These are phyloP conservation scores for Oncorhynchus keta DNA, from an alignment of 2,113 vertebrate species.

Conservation along the genomic window DNA sequence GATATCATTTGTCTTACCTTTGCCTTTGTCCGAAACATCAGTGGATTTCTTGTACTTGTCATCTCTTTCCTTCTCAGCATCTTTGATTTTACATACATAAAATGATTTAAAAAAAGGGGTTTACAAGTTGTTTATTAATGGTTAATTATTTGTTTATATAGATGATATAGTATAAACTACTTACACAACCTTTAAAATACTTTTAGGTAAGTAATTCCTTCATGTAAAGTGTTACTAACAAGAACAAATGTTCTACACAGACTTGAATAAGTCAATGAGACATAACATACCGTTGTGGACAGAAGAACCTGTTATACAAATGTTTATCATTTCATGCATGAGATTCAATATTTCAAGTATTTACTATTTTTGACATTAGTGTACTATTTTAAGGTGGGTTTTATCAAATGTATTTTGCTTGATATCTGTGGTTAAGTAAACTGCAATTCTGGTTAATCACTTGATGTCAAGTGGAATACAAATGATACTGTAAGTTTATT, in stretches of 20 bases:
- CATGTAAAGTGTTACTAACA: no score
- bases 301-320: neutral
- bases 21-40: slow-evolving; percentile 28
- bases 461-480: neutral
- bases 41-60: slow-evolving; percentile 17
- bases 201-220: no score
- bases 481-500: neutral
- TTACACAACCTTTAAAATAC: no score
- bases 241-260: no score
- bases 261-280: neutral
- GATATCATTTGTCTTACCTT: slow-evolving; percentile 44
- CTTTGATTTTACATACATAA: slow-evolving; percentile 4
- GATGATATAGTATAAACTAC: no score
- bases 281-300: neutral
- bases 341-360: neutral
- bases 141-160: no score
- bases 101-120: no score
- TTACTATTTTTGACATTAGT: neutral
- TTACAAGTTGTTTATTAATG: no score
- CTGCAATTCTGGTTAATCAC: neutral
- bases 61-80: neutral
- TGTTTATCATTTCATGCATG: neutral
- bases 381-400: neutral
- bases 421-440: neutral
- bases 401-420: neutral